Percentiles rank a stretch among this genome's conserved stretches.
phyloP scores from a whole-genome alignment of 2,797 vertebrate genomes.

The Clarias platycephalus region DNA sequence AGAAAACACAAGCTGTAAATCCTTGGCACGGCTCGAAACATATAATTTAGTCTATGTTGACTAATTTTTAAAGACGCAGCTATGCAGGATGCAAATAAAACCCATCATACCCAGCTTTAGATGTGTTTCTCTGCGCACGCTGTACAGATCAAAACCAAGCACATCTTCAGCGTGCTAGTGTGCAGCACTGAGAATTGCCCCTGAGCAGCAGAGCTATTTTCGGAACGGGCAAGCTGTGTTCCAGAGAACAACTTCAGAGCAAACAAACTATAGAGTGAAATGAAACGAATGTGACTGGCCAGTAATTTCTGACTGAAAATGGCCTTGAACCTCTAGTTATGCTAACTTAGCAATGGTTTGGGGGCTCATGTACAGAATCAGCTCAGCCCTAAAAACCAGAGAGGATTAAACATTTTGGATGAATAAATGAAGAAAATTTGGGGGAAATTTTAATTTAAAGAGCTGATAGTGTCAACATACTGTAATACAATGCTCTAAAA shows the following conservation, averaged over 20 bases:
- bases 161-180: slow-evolving; percentile 34
- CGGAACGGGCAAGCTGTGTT: slow-evolving; percentile 43
- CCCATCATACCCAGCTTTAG: background rate
- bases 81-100: slow-evolving; percentile 20
- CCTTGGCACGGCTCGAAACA: background rate
- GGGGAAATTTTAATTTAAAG: background rate
- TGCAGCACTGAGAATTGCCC: slow-evolving; percentile 39
- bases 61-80: slow-evolving; percentile 14
- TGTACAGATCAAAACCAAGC: slow-evolving; percentile 37
- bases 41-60: slow-evolving; percentile 13
- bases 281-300: slow-evolving; percentile 39
- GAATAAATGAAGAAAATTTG: background rate
- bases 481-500: background rate
- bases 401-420: slow-evolving; percentile 31
- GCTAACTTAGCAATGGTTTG: background rate
- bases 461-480: background rate
- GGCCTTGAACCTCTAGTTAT: slow-evolving; percentile 32
- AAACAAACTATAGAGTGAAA: slow-evolving; percentile 42
- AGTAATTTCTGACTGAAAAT: slow-evolving; percentile 42
- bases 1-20: background rate
- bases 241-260: slow-evolving; percentile 40
- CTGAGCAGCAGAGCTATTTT: slow-evolving; percentile 45
- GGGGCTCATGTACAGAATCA: slow-evolving; percentile 27
- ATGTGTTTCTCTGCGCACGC: slow-evolving; percentile 33
- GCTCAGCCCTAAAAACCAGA: slow-evolving; percentile 20